Percentiles rank a stretch among this genome's conserved stretches.
phyloP scores from a whole-genome alignment of 2,113 vertebrate species.

The Asarcornis scutulata region DNA sequence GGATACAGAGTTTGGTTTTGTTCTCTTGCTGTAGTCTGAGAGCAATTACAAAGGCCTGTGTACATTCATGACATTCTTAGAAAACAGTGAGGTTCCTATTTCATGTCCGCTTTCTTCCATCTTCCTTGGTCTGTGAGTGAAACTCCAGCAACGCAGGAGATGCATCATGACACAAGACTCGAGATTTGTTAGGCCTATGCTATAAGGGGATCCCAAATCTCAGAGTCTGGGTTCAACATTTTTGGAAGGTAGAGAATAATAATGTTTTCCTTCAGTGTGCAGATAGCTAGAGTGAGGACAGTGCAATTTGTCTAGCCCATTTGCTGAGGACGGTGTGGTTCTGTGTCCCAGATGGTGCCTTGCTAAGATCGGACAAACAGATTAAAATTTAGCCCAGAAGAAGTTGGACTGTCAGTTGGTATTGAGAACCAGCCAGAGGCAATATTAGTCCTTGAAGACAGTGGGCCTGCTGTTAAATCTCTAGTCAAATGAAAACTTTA shows the following conservation, averaged over 20 bases:
- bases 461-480: constrained; percentile 7
- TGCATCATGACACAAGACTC: background rate
- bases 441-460: constrained; percentile 46
- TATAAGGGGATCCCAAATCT: background rate
- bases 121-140: background rate
- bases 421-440: constrained; percentile 42
- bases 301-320: rapidly evolving
- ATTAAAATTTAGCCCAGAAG: constrained; percentile 9
- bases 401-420: background rate
- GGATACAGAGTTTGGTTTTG: background rate
- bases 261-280: background rate
- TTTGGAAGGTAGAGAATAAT: background rate
- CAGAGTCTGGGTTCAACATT: background rate
- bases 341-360: background rate
- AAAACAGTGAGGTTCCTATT: background rate
- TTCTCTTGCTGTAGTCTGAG: background rate
- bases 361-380: background rate
- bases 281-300: background rate
- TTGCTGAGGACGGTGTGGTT: background rate
- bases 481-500: constrained; percentile 10
- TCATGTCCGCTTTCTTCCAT: background rate
- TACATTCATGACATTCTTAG: background rate
- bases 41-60: background rate
- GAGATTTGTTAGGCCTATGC: background rate
- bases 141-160: background rate